phyloP scores from a whole-genome alignment of 2,113 vertebrate species.

The Raphicerus campestris region DNA sequence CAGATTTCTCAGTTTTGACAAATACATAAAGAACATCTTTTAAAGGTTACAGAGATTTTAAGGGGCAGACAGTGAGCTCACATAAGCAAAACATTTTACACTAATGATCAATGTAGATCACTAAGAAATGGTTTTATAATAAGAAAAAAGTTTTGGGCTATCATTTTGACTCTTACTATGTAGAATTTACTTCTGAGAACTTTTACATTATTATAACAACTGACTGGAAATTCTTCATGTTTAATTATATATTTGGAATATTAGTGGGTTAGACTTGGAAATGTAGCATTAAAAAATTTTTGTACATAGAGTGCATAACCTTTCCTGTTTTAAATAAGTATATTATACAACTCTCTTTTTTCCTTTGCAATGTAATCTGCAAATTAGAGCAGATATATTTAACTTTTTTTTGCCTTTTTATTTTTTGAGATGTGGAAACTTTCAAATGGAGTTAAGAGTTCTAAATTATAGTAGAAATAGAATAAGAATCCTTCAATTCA shows the following conservation, averaged over 20 bases:
- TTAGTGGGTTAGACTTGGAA: neutral
- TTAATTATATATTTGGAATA: neutral
- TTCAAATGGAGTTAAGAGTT: neutral
- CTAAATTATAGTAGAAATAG: neutral
- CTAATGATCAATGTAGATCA: neutral
- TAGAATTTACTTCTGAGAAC: neutral
- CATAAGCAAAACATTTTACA: neutral
- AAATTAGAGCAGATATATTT: neutral
- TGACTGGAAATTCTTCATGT: neutral
- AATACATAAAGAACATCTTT: neutral
- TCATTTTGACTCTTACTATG: neutral
- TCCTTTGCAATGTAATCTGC: neutral
- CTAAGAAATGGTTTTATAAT: neutral
- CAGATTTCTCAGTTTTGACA: neutral
- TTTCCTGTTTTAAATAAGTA: neutral
- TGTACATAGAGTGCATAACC: neutral
- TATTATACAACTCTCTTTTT: neutral
- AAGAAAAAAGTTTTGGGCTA: neutral
- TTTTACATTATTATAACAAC: neutral
- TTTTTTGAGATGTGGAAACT: neutral
- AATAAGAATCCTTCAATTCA: neutral
- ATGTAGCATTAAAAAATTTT: neutral
- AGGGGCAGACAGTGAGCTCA: neutral
- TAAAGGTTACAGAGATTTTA: conserved; percentile 5
- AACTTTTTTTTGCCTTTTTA: neutral